Evolutionary conservation across 2,888 invertebrate species (phyloP), one percentile per base, ranked within the genome.

Genomic region (Lasioglossum pauxillum): DNA sequence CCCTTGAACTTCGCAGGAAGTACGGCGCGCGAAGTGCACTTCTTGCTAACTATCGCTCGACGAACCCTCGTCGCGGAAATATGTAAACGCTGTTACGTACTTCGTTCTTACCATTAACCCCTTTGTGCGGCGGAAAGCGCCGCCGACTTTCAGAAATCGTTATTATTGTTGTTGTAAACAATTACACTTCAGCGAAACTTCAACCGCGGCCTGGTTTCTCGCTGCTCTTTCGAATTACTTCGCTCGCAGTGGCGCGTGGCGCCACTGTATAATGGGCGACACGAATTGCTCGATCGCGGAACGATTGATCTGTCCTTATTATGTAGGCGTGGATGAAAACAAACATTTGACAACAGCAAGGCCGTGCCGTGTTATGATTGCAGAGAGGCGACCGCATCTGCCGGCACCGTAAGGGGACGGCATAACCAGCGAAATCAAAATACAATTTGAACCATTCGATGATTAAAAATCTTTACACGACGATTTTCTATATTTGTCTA

Each of bases 1-100:
- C 23, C 46, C 46, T 27, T 49, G 73, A 73, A 64, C 31, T 8
- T 19, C 76, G 27, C 76, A 23, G 73, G 73, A 35, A 31, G 46
- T 19, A 12, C 73, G 73, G 27, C n/a, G 46, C 46, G 44, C 16
- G 72, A 72, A 44, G 27, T 44, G 72, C 44, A 44, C 72, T 44
- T 44, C 27, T 27, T 46, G 8, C 27, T 19, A 31, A 73, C 46
- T 27, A 31, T 27, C 82, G 67, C 60, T 57, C 69, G 69, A 49
- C 74, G 27, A 67, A 23, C 67, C 67, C 67, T 64, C 31, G 27
- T 31, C 1, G 64, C 64, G 31, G 53, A 64, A 67, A 69, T 53
- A 69, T 67, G 64, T 64, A 64, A 64, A 64, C 64, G 64, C 64
- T 31, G 64, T 64, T 64, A 64, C 31, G 73, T 41, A 73, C 44